phyloP scores from a whole-genome alignment of 2,113 vertebrate species.

The Rallus limicola region DNA sequence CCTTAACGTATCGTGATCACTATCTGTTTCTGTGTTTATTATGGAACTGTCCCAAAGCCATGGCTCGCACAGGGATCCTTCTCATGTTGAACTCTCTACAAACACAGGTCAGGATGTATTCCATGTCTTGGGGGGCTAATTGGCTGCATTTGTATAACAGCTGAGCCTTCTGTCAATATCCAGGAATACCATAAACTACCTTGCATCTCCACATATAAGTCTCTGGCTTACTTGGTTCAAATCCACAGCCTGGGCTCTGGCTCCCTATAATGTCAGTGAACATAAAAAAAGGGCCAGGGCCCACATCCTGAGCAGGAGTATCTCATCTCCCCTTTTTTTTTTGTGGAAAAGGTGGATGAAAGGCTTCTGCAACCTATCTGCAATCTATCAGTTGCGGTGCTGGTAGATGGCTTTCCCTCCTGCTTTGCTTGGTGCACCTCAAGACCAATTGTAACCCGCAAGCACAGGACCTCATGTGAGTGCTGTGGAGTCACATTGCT shows the following conservation, averaged over 20 bases:
- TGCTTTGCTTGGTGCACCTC: fast-evolving
- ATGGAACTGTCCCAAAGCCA: background rate
- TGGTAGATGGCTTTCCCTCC: background rate
- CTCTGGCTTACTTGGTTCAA: background rate
- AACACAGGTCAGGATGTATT: background rate
- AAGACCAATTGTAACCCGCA: background rate
- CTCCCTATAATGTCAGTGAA: background rate
- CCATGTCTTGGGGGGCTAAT: background rate
- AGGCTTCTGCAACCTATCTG: background rate
- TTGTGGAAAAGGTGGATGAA: background rate
- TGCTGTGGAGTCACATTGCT: background rate
- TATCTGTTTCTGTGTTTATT: background rate
- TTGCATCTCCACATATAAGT: background rate
- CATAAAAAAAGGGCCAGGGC: fast-evolving
- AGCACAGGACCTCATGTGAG: fast-evolving
- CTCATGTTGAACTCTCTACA: background rate
- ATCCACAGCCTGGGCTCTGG: background rate
- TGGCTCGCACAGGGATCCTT: background rate
- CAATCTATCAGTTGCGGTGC: fast-evolving
- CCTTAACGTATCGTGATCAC: fast-evolving
- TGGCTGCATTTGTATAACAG: background rate
- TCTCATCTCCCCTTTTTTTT: background rate
- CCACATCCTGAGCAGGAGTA: background rate
- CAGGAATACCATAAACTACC: background rate
- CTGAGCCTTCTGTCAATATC: background rate